Percentiles rank a stretch among this genome's conserved stretches.
Evolutionary conservation across 1,140 invertebrate species (phyloP).

Genomic region (Lerema accius): DNA sequence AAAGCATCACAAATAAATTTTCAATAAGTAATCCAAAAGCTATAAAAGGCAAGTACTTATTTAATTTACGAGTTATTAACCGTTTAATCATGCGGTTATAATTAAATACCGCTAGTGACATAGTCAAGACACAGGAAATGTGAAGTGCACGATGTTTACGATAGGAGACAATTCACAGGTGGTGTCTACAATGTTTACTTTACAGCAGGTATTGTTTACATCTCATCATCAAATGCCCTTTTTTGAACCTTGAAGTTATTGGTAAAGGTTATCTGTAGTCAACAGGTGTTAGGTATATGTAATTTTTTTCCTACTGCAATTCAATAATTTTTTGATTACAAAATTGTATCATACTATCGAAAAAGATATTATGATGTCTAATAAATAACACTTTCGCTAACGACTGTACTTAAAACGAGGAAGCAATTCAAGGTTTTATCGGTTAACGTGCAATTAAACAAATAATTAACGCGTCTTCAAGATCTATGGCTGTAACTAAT

Average conservation of each 20-base stretch:
- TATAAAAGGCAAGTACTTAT: not conserved
- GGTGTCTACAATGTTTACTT: too few species aligned
- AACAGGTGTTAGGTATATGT: too few species aligned
- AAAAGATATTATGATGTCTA: not conserved
- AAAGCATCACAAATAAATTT: too few species aligned
- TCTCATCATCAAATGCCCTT: not conserved
- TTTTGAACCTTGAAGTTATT: too few species aligned
- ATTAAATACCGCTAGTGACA: not conserved
- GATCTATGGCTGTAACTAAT: too few species aligned
- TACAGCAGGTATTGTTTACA: not conserved
- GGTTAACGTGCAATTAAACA: not conserved
- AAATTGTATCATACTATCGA: not conserved
- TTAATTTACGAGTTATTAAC: not conserved
- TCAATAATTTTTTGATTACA: not conserved
- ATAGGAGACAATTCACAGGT: not conserved
- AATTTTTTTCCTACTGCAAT: too few species aligned
- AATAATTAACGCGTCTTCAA: not conserved
- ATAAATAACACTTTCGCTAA: not conserved
- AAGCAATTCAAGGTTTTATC: slow-evolving; percentile 1
- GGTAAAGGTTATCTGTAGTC: too few species aligned
- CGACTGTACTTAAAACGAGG: not conserved
- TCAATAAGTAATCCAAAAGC: too few species aligned
- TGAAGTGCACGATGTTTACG: not conserved
- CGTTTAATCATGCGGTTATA: not conserved
- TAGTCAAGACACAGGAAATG: not conserved